Base-by-base conservation (phyloP, 30 jellyfish, hydroid and myxozoan species). In the Clytia hemisphaerica region DNA sequence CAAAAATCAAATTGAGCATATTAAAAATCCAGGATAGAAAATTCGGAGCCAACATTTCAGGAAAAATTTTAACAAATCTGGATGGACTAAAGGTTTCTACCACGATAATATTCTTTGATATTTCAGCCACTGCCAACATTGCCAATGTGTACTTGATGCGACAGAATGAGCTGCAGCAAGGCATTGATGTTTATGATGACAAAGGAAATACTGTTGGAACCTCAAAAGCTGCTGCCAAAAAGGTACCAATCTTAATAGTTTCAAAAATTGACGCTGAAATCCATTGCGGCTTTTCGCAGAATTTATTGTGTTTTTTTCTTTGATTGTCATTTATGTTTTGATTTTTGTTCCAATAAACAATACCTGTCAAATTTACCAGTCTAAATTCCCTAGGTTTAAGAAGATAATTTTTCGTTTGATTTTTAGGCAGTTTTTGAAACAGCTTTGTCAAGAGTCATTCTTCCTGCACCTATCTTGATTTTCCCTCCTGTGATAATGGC, bases 391-490 rank as follows among this genome's bases (percentile, higher is more conserved):
- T 16, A 42, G 18, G 0, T 42, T 42, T 42, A 21, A 42, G 54
- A 42, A 42, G 19, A 42, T 42, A 42, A 12, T 42, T 42, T 42
- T 42, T 42, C 18, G 54, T 42, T 42, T 42, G 14, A 42, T 0
- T 45, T 59, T 0, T 71, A 83, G 92, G 95, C 95, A 28, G 95
- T 83, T 1, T 53, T 32, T 32, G 95, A 83, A n/a, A 83, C 95
- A 38, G 95, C 95, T 1, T 46, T 75, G 37, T 74, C 95, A 0
- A 32, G 95, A 26, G 89, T 83, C 24, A 22, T 77, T 37, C 61
- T 83, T n/a, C 95, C 95, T 1, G 95, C 95, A 4, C 95, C 95
- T 3, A 77, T 83, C 10, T 78, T 83, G 22, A 69, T 83, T 26
- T 59, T 76, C 12, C 95, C 95, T 1, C 95, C 95, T 2, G 28